phyloP scores from a whole-genome alignment of 2,113 vertebrate species.

The Fulica atra region DNA sequence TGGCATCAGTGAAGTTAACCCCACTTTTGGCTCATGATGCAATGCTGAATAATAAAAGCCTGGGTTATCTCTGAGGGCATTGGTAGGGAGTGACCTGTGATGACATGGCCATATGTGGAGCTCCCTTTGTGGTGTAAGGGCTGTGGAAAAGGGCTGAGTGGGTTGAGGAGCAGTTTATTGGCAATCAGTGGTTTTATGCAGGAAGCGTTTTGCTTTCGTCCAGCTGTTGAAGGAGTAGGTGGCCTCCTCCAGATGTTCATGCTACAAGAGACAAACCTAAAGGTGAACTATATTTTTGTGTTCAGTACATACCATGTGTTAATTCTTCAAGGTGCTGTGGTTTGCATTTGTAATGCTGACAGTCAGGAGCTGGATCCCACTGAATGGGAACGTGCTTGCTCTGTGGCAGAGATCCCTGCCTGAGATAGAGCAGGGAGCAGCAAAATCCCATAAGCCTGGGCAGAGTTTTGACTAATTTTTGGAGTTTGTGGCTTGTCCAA shows the following conservation, averaged over 20 bases:
- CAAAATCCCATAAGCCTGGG: not conserved
- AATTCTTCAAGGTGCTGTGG: not conserved
- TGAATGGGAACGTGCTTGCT: not conserved
- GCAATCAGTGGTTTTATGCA: accelerated
- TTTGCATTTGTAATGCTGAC: not conserved
- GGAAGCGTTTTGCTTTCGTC: not conserved
- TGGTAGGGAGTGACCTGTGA: not conserved
- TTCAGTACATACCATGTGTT: not conserved
- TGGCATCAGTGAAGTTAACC: accelerated
- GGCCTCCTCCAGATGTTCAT: not conserved
- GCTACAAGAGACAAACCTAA: too few relatives aligned
- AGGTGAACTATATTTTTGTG: not conserved
- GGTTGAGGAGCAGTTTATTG: not conserved
- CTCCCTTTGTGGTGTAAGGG: accelerated
- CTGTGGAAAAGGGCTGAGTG: accelerated
- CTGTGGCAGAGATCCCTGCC: not conserved
- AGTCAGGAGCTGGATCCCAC: not conserved
- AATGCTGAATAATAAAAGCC: not conserved
- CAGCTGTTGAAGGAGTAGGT: accelerated
- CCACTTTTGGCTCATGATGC: accelerated
- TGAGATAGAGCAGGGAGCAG: not conserved
- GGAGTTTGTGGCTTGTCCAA: not conserved
- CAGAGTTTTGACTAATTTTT: not conserved
- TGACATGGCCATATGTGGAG: accelerated
- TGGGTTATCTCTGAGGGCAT: accelerated